These are phyloP conservation scores for Ochropleura leucogaster DNA, from an alignment of 2,888 invertebrate genomes.

Conservation along the genomic window DNA sequence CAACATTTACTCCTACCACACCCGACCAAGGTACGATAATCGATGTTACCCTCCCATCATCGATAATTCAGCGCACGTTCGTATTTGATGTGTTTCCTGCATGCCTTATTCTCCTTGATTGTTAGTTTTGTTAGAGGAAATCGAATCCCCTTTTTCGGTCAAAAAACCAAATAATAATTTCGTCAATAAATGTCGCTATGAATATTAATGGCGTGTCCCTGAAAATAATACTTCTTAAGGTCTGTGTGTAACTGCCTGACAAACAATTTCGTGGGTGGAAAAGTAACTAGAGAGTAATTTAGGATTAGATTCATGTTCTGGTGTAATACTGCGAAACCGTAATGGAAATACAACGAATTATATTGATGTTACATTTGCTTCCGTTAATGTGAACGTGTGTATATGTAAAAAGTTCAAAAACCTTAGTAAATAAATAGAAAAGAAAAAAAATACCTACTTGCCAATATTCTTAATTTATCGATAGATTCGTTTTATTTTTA, in stretches of 20 bases:
- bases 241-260: slow-evolving; percentile 26
- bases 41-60: slow-evolving; percentile 80
- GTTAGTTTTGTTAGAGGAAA: slow-evolving; percentile 51
- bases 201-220: slow-evolving; percentile 45
- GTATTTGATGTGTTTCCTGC: slow-evolving; percentile 74
- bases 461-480: background rate
- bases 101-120: slow-evolving; percentile 64
- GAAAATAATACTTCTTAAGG: slow-evolving; percentile 41
- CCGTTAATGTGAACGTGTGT: background rate
- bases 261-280: slow-evolving; percentile 12
- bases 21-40: slow-evolving; percentile 91
- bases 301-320: slow-evolving; percentile 19
- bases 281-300: slow-evolving; percentile 23
- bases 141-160: slow-evolving; percentile 24
- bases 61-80: slow-evolving; percentile 73
- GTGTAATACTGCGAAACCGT: background rate
- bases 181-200: slow-evolving; percentile 40
- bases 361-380: background rate
- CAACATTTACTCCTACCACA: slow-evolving; percentile 91
- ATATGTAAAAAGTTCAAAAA: background rate
- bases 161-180: slow-evolving; percentile 30
- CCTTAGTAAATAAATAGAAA: background rate
- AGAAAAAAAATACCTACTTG: background rate
- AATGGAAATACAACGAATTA: slow-evolving; percentile 11
- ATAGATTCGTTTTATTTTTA: slow-evolving; percentile 1